These are phyloP conservation scores for Metopia argyrocephala DNA, from an alignment of 2,888 invertebrate species.

Conservation along the genomic window DNA sequence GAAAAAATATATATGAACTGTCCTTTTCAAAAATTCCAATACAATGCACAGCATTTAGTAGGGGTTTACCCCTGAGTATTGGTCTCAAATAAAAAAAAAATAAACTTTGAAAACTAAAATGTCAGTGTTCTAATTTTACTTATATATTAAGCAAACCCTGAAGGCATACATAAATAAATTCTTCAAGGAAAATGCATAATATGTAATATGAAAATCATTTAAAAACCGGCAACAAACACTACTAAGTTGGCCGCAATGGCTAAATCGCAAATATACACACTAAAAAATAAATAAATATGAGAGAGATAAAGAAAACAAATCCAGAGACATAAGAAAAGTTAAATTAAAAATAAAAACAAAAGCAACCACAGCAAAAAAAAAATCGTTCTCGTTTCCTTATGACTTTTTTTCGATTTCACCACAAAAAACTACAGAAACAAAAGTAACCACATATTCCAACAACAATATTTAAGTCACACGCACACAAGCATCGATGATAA, in stretches of 20 bases:
- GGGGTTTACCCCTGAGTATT: too few species aligned
- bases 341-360: conserved; percentile 24
- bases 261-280: conserved; percentile 54
- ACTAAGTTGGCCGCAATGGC: not conserved
- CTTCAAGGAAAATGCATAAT: too few species aligned
- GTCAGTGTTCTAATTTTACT: too few species aligned
- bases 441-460: conserved; percentile 1
- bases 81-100: too few species aligned
- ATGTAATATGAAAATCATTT: conserved; percentile 10
- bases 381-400: conserved; percentile 3
- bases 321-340: conserved; percentile 61
- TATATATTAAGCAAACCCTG: too few species aligned
- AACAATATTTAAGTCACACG: conserved; percentile 7
- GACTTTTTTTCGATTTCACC: conserved; percentile 3
- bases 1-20: too few species aligned
- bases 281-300: conserved; percentile 42
- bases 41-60: too few species aligned
- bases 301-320: conserved; percentile 65
- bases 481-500: not conserved
- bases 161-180: too few species aligned
- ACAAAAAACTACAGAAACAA: conserved; percentile 32
- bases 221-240: not conserved
- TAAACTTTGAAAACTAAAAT: too few species aligned
- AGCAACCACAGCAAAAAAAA: too few species aligned
- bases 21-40: too few species aligned